A percentile compares a stretch with the other conserved stretches of the same genome.
Conservation (phyloP, 30 jellyfish, hydroid and myxozoan genomes). For the Cassiopea andromeda region DNA sequence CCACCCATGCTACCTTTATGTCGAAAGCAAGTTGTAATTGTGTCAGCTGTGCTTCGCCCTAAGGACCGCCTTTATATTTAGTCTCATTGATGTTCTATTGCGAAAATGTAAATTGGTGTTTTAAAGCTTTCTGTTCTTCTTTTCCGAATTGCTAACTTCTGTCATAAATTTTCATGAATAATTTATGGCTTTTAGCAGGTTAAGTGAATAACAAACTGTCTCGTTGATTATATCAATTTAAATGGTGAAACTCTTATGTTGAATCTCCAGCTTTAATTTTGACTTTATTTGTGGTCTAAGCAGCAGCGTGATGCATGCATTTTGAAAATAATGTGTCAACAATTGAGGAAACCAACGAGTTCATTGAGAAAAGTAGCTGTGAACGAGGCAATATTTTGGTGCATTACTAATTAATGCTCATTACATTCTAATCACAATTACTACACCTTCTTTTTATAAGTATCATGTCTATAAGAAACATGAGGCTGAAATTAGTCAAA, state of each 20-base stretch:
- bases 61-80: background rate
- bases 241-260: background rate
- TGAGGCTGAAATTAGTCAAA: no score
- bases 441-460: no score
- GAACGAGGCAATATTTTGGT: background rate
- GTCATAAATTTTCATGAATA: background rate
- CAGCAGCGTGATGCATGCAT: background rate
- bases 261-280: background rate
- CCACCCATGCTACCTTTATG: no score
- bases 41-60: background rate
- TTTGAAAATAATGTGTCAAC: background rate
- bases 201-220: background rate
- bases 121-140: background rate
- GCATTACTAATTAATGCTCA: no score
- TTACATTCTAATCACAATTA: no score
- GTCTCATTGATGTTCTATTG: background rate
- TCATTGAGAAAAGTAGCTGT: background rate
- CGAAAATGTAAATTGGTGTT: background rate
- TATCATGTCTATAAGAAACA: no score
- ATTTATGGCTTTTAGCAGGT: background rate
- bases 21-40: no score
- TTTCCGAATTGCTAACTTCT: background rate
- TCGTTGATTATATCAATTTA: background rate
- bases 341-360: background rate
- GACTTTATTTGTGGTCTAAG: background rate